A percentile compares a stretch with the other conserved stretches of the same genome.
Evolutionary conservation across 2,113 vertebrate genomes (phyloP).

Genomic region (Chaetodon auriga): DNA sequence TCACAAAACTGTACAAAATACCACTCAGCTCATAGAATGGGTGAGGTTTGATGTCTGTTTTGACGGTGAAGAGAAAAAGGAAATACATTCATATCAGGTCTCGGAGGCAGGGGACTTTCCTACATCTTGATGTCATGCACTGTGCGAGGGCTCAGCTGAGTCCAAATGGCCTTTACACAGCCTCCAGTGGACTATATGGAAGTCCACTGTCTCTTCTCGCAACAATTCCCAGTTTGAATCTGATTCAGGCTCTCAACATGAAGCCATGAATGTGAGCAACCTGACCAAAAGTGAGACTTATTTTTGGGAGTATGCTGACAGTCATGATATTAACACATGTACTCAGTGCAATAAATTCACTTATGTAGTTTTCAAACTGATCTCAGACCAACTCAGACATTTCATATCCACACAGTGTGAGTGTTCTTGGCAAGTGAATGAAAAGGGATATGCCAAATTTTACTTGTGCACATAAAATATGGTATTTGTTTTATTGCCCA

Average conservation of each 20-base stretch:
- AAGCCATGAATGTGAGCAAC: not conserved
- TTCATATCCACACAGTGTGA: not conserved
- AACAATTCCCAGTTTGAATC: not conserved
- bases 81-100: not conserved
- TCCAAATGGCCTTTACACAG: too few species aligned
- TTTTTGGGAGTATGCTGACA: not conserved
- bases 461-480: not conserved
- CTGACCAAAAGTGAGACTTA: not conserved
- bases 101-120: not conserved
- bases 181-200: not conserved
- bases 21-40: not conserved
- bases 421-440: not conserved
- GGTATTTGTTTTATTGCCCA: not conserved
- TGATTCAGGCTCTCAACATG: not conserved
- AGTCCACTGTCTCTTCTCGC: not conserved
- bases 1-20: not conserved
- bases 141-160: not conserved
- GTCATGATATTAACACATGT: not conserved
- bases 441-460: not conserved
- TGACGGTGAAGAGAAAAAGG: not conserved
- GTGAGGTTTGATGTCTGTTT: not conserved
- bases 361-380: not conserved
- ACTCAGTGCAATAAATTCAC: not conserved
- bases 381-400: not conserved
- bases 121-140: not conserved